Evolutionary conservation across 1,140 invertebrate species (phyloP).

Genomic region (Tetramorium parvispinum): DNA sequence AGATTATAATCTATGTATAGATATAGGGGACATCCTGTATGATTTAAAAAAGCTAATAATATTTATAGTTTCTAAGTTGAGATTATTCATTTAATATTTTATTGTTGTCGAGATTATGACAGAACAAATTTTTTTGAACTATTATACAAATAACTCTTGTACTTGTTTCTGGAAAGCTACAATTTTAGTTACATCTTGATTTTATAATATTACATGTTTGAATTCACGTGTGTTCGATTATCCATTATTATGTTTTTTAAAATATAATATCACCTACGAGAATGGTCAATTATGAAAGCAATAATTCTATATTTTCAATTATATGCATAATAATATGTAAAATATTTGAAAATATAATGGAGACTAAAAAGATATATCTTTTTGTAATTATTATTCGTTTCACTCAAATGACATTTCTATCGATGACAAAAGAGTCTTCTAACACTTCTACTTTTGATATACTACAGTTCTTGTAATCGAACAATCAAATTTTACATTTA

Average conservation of each 20-base stretch:
- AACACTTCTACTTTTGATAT: not conserved
- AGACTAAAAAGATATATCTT: not conserved
- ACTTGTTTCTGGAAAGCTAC: not conserved
- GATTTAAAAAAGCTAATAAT: too few species aligned
- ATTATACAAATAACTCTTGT: too few species aligned
- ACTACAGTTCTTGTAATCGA: not conserved
- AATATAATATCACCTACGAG: not conserved
- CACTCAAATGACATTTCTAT: not conserved
- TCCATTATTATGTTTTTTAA: not conserved
- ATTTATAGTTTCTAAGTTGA: not conserved
- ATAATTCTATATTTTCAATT: constrained; percentile 26
- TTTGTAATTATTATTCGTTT: not conserved
- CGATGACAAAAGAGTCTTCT: not conserved
- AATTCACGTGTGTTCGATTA: not conserved
- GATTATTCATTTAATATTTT: not conserved
- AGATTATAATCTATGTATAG: too few species aligned
- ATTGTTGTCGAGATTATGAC: not conserved
- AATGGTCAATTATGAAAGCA: constrained; percentile 36
- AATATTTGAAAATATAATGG: not conserved
- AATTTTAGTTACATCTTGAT: not conserved
- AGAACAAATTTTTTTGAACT: not conserved
- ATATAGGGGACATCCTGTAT: too few species aligned
- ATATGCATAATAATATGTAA: not conserved
- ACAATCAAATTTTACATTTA: not conserved
- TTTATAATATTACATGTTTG: not conserved